A percentile compares a stretch with the other conserved stretches of the same genome.
Conservation (phyloP, 1,140 invertebrate genomes). For the Drosophila kanapiae region DNA sequence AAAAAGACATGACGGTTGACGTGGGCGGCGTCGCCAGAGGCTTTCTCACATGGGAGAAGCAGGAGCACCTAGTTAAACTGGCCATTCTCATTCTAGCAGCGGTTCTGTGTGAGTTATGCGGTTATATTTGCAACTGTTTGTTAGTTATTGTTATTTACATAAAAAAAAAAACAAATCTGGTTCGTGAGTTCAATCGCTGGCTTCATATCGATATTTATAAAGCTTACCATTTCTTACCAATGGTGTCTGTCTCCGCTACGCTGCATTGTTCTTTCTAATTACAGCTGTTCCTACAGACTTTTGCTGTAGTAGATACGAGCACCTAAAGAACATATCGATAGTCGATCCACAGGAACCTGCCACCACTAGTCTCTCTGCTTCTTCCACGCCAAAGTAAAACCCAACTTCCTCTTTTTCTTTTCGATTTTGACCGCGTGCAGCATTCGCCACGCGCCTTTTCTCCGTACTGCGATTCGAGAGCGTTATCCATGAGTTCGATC, state of each 20-base stretch:
- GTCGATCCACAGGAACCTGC: neutral
- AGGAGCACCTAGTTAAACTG: conserved; percentile 97
- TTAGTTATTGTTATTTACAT: conserved; percentile 17
- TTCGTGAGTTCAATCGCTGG: conserved; percentile 4
- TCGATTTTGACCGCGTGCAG: conserved; percentile 87
- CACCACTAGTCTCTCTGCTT: conserved; percentile 1
- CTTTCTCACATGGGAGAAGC: conserved; percentile 90
- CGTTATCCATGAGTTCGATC: conserved; percentile 99
- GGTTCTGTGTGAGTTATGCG: conserved; percentile 94
- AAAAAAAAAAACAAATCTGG: conserved; percentile 6
- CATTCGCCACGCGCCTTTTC: conserved; percentile 97
- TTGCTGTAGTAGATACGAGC: neutral
- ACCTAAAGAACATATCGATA: conserved; percentile 8
- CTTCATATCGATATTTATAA: conserved; percentile 7
- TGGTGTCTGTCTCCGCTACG: neutral
- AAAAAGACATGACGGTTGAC: conserved; percentile 64
- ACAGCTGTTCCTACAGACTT: neutral
- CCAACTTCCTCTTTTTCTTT: conserved; percentile 52
- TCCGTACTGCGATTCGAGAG: conserved; percentile 99
- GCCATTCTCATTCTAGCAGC: conserved; percentile 96
- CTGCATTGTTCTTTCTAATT: too few species aligned
- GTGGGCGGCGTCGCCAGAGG: conserved; percentile 39
- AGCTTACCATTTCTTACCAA: neutral
- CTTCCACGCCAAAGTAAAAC: neutral
- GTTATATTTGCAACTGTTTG: neutral